phyloP scores from a whole-genome alignment of 2,113 vertebrate genomes.

The Dermatemys mawii region DNA sequence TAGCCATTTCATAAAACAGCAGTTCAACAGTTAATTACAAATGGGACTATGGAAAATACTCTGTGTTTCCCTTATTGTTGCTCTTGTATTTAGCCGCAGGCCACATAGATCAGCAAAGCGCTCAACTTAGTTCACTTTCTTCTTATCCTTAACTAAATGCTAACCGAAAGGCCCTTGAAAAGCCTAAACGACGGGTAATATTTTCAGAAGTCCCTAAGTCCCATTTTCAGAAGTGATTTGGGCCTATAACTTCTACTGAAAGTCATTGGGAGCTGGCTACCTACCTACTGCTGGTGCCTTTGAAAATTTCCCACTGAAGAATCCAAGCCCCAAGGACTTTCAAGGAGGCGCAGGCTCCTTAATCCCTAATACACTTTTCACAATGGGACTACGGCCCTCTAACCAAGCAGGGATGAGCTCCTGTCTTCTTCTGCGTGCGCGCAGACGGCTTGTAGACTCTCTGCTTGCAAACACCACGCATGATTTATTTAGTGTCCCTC shows the following conservation, averaged over 20 bases:
- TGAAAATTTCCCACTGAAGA: background rate
- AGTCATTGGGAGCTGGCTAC: background rate
- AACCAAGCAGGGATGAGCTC: no score
- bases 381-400: background rate
- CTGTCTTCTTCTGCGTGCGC: no score
- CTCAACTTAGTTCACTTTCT: background rate
- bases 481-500: no score
- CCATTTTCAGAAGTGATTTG: fast-evolving
- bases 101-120: background rate
- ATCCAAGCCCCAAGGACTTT: background rate
- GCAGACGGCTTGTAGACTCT: no score
- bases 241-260: background rate
- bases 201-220: background rate
- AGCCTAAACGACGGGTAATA: background rate
- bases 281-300: fast-evolving
- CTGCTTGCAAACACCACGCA: no score
- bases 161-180: background rate
- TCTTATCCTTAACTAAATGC: fast-evolving
- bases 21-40: background rate
- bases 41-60: background rate
- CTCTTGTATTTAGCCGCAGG: background rate
- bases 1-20: background rate
- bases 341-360: background rate
- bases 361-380: background rate
- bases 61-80: background rate